Percentiles rank a stretch among this genome's conserved stretches.
These are phyloP conservation scores for Chrysolina oricalcia DNA, from an alignment of 2,888 invertebrate species.

Conservation along the genomic window DNA sequence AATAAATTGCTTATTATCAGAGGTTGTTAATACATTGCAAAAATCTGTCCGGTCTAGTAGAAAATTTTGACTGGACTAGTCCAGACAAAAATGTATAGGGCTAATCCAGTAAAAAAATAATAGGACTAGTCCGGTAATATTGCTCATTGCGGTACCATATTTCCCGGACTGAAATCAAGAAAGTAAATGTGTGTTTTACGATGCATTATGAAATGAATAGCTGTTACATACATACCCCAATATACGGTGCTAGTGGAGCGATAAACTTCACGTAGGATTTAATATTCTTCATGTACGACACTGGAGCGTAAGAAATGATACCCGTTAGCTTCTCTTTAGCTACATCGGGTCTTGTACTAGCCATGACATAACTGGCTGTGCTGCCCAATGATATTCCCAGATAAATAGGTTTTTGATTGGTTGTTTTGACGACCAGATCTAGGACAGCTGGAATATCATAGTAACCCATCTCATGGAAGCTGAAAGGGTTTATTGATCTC, in stretches of 20 bases:
- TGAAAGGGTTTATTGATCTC: background rate
- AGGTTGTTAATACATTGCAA: too few species aligned
- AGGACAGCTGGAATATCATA: background rate
- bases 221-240: conserved; percentile 7
- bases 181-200: too few species aligned
- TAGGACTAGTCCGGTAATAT: too few species aligned
- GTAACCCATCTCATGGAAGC: conserved; percentile 16
- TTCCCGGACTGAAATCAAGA: too few species aligned
- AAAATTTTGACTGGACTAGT: too few species aligned
- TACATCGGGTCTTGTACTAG: background rate
- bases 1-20: too few species aligned
- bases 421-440: background rate
- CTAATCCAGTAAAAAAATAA: too few species aligned
- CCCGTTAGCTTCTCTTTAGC: conserved; percentile 15
- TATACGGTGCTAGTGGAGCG: background rate
- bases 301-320: conserved; percentile 10
- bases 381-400: conserved; percentile 10
- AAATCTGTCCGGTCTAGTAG: too few species aligned
- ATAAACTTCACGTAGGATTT: conserved; percentile 12
- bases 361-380: background rate
- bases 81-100: too few species aligned
- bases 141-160: too few species aligned
- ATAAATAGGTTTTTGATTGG: conserved; percentile 21
- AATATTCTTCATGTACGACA: conserved; percentile 9
- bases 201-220: too few species aligned